A percentile compares a stretch with the other conserved stretches of the same genome.
Evolutionary conservation across 1,140 invertebrate genomes (phyloP).

Genomic region (Caenorhabditis briggsae): DNA sequence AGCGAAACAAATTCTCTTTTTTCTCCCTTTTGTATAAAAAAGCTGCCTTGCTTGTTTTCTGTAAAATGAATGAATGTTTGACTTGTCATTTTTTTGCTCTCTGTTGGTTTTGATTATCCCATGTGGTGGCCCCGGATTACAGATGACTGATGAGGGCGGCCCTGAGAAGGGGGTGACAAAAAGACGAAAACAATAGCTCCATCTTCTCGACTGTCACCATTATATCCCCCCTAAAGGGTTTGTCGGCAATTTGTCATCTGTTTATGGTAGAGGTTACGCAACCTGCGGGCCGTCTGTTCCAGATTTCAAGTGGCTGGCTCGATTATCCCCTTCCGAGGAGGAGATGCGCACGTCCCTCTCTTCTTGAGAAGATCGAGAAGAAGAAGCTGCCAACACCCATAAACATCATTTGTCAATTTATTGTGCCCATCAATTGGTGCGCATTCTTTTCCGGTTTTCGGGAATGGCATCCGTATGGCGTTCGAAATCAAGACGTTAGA

Average conservation of each 20-base stretch:
- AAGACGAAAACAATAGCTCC: slow-evolving; percentile 3
- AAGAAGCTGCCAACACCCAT: slow-evolving; percentile 10
- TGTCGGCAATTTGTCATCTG: slow-evolving; percentile 50
- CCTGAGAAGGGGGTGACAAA: neutral
- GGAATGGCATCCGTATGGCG: slow-evolving; percentile 32
- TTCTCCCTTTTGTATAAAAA: neutral
- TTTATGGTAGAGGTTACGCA: slow-evolving; percentile 50
- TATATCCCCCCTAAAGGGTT: neutral
- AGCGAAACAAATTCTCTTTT: neutral
- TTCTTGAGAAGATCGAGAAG: slow-evolving; percentile 10
- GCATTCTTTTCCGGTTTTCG: slow-evolving; percentile 43
- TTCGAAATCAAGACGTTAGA: slow-evolving; percentile 25
- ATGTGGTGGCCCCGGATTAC: neutral
- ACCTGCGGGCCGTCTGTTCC: slow-evolving; percentile 25
- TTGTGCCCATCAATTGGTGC: slow-evolving; percentile 50
- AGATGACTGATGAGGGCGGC: slow-evolving; percentile 51
- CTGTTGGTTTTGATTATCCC: neutral
- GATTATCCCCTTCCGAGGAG: slow-evolving; percentile 33
- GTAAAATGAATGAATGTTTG: slow-evolving; percentile 25
- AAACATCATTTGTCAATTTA: slow-evolving; percentile 48
- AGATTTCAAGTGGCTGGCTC: slow-evolving; percentile 36
- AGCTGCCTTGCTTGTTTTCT: slow-evolving; percentile 43
- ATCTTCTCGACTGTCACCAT: slow-evolving; percentile 40
- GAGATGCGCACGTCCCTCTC: neutral
- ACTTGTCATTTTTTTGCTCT: neutral